A percentile compares a stretch with the other conserved stretches of the same genome.
Conservation (phyloP, 1,140 invertebrate species). For the Streblospio benedicti region DNA sequence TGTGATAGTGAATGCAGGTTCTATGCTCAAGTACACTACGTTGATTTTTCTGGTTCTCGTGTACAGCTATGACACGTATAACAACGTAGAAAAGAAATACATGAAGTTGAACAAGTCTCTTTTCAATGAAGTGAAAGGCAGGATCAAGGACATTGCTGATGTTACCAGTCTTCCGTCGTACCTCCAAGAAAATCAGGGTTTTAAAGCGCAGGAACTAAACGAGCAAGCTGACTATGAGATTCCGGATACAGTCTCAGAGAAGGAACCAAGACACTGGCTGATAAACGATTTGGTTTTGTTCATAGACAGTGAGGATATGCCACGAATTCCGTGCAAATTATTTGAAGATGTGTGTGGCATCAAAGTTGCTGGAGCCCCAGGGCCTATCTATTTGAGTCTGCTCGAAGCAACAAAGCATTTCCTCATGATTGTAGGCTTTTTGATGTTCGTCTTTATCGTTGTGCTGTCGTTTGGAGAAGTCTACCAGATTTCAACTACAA, state of each 20-base stretch:
- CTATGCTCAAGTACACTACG: conserved; percentile 39
- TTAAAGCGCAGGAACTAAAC: conserved; percentile 17
- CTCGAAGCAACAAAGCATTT: conserved; percentile 40
- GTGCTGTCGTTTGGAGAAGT: conserved; percentile 44
- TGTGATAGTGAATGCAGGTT: conserved; percentile 42
- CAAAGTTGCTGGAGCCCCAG: conserved; percentile 37
- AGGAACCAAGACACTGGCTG: conserved; percentile 33
- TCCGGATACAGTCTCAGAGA: conserved; percentile 23
- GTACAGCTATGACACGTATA: conserved; percentile 45
- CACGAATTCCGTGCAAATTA: conserved; percentile 36
- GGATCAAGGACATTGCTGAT: conserved; percentile 34
- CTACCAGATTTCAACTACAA: conserved; percentile 38
- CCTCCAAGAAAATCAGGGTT: conserved; percentile 37
- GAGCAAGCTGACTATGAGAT: conserved; percentile 15
- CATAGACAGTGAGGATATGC: conserved; percentile 40
- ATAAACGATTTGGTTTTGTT: conserved; percentile 40
- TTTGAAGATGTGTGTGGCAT: conserved; percentile 42
- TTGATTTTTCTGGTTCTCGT: conserved; percentile 40
- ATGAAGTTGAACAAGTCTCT: conserved; percentile 39
- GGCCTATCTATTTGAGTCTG: conserved; percentile 39
- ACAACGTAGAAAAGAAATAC: conserved; percentile 43
- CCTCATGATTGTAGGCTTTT: conserved; percentile 38
- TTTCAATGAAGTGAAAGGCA: conserved; percentile 39
- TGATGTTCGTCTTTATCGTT: conserved; percentile 43
- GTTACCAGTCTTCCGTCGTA: conserved; percentile 38